Conservation (phyloP, 2,113 vertebrate genomes). For the Mesoclemmys tuberculata region DNA sequence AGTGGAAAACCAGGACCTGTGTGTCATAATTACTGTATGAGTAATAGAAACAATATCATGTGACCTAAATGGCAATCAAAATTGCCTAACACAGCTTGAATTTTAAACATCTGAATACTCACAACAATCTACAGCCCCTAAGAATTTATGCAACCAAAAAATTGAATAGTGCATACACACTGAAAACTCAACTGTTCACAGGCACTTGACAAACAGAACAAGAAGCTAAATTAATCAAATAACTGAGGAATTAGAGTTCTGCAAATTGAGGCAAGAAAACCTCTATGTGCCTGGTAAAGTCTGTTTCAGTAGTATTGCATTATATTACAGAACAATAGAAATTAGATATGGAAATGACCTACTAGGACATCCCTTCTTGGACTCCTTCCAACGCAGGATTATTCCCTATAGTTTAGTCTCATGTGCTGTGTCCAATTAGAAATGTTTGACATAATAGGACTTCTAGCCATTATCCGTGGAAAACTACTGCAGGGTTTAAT, state of each 20-base stretch:
- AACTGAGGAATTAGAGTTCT: fast-evolving
- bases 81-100: neutral
- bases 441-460: neutral
- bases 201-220: neutral
- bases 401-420: neutral
- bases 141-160: fast-evolving
- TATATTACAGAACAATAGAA: fast-evolving
- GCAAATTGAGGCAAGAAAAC: neutral
- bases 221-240: neutral
- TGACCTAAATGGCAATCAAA: fast-evolving
- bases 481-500: neutral
- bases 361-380: neutral
- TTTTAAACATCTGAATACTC: fast-evolving
- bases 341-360: fast-evolving
- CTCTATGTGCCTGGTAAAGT: neutral
- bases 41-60: neutral
- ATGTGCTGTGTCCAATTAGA: fast-evolving
- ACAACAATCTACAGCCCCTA: neutral
- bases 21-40: no score
- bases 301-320: fast-evolving
- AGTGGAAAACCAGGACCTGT: no score
- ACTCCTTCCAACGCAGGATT: fast-evolving
- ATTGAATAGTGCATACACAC: fast-evolving
- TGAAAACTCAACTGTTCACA: fast-evolving
- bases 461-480: fast-evolving